Base-by-base conservation (phyloP, 2,113 vertebrate genomes). In the Leucopternis melanops region DNA sequence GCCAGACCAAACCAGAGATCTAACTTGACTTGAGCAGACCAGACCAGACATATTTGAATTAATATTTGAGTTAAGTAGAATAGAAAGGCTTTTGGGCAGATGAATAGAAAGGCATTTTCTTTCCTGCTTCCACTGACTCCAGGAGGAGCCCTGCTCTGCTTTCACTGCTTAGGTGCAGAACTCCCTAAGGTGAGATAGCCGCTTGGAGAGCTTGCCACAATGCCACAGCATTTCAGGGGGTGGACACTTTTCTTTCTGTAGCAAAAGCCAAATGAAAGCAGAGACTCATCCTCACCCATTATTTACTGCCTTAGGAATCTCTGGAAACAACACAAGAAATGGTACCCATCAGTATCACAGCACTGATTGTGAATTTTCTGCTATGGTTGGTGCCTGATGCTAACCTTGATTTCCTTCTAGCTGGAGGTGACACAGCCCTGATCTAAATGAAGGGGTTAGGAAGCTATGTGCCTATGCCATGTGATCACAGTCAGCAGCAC, bases 281-380 rank as follows among this genome's bases (percentile, higher is more conserved):
- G 54, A 50, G 17, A 50, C 32, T 81, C 18, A 52, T 67, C 42
- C 55, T 83, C 42, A 45, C 5, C 23, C 23, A 18, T 38, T 34
- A 50, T 31, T 63, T 47, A 31, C 21, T 65, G 38, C n/a, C 40
- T 61, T 71, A 63, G 42, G 47, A 84, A 55, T 85, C 59, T 81
- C 47, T 74, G 55, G n/a, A 71, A 63, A 62, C 36, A 66, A 3
- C n/a, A 23, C 19, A 20, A 42, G 45, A 58, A 70, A 27, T 2
- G 9, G 6, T 58, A 34, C n/a, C n/a, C 1, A 1, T 67, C 0
- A 1, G 16, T 55, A 55, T 59, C 52, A 38, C 13, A 82, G 52
- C n/a, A 29, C 32, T 17, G 45, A 9, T 11, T 32, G 10, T 55
- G 49, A 81, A n/a, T 86, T 88, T 93, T 49, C 59, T 92, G 67